Conservation (phyloP, 2,888 invertebrate genomes). For the Archips xylosteana region DNA sequence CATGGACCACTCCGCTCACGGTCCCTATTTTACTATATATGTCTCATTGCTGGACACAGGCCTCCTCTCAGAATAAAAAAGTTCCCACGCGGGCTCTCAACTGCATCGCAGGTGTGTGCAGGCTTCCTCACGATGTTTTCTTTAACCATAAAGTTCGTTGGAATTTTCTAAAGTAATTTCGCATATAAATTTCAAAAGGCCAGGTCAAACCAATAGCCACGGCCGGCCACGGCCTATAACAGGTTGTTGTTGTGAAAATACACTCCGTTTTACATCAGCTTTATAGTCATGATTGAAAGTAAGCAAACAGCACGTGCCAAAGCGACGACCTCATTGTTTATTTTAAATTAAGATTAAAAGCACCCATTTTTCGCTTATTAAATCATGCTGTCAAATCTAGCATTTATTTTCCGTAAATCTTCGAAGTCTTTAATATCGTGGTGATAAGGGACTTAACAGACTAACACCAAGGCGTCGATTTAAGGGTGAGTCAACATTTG, state of each 20-base stretch:
- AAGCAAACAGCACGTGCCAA: not conserved
- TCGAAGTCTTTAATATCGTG: slow-evolving; percentile 38
- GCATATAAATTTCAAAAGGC: no score
- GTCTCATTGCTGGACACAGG: no score
- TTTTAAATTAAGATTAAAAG: slow-evolving; percentile 8
- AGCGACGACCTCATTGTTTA: not conserved
- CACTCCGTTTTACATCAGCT: not conserved
- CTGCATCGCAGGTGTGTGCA: no score
- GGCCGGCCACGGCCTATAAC: no score
- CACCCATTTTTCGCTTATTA: slow-evolving; percentile 11
- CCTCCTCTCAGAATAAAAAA: no score
- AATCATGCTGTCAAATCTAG: slow-evolving; percentile 13
- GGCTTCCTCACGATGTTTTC: no score
- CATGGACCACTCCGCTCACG: no score
- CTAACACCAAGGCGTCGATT: slow-evolving; percentile 52
- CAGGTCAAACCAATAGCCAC: no score
- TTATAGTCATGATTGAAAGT: not conserved
- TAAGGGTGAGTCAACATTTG: slow-evolving; percentile 29
- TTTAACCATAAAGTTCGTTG: no score
- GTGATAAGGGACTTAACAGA: slow-evolving; percentile 34
- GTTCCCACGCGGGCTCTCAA: no score
- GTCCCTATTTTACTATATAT: no score
- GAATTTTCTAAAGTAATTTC: no score
- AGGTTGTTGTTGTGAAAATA: not conserved
- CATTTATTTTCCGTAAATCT: slow-evolving; percentile 36